Conservation (phyloP, 35 echinoderm and acorn worm species). For the Holothuria glaberrima region DNA sequence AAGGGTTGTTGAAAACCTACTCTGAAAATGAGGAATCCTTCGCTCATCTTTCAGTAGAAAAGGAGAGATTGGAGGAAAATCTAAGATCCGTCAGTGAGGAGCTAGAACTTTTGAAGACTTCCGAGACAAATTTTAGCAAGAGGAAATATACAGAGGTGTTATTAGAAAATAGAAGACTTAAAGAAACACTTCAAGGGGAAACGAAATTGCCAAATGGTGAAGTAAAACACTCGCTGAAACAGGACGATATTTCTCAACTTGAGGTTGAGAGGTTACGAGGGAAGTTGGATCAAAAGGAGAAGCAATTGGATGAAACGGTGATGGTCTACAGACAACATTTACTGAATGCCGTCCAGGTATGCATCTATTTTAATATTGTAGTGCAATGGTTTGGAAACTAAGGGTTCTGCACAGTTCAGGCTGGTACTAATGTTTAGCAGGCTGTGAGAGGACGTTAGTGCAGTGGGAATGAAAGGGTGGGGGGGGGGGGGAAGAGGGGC, state of each 20-base stretch:
- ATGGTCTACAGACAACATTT: constrained; percentile 82
- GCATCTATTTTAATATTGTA: neutral
- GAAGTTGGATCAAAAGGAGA: constrained; percentile 61
- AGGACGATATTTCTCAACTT: neutral
- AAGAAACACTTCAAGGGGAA: constrained; percentile 44
- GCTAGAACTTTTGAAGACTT: neutral
- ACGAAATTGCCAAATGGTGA: constrained; percentile 26
- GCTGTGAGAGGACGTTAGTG: no score
- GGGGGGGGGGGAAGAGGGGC: no score
- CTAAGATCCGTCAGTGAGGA: constrained; percentile 41
- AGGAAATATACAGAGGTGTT: constrained; percentile 68
- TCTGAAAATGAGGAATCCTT: constrained; percentile 23
- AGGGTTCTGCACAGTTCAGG: no score
- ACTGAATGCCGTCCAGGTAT: constrained; percentile 84
- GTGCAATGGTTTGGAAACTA: no score
- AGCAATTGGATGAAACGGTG: constrained; percentile 66
- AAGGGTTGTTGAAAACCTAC: constrained; percentile 8
- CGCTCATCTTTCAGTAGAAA: constrained; percentile 21
- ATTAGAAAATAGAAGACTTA: constrained; percentile 77
- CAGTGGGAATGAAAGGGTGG: no score
- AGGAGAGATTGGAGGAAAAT: constrained; percentile 56
- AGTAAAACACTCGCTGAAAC: constrained; percentile 1
- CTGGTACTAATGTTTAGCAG: no score
- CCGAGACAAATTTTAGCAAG: constrained; percentile 26
- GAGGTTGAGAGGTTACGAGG: constrained; percentile 47